Conservation (phyloP, 2,888 invertebrate genomes). For the Drosophila putrida region DNA sequence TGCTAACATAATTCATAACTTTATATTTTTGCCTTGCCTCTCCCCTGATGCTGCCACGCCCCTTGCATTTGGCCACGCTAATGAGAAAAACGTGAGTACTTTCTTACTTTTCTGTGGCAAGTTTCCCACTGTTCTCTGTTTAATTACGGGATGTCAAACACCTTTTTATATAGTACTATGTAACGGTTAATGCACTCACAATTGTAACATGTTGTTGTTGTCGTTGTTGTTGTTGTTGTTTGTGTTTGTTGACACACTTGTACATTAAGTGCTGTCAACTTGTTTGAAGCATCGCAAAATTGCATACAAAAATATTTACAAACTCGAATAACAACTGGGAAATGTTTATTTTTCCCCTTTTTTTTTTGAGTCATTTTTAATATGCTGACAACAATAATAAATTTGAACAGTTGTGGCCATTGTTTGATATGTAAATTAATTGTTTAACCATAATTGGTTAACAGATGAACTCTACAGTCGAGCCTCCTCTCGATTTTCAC, state of each 20-base stretch:
- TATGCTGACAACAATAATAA: conserved; percentile 32
- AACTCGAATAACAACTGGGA: conserved; percentile 32
- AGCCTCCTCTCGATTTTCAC: conserved; percentile 1
- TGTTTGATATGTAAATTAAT: conserved; percentile 49
- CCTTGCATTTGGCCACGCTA: conserved; percentile 41
- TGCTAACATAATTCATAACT: conserved; percentile 25
- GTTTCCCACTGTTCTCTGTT: conserved; percentile 40
- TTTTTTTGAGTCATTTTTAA: conserved; percentile 25
- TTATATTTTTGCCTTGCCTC: conserved; percentile 24
- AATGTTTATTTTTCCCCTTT: conserved; percentile 1
- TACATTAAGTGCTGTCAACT: conserved; percentile 61
- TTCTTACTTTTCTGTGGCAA: conserved; percentile 40
- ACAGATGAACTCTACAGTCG: conserved; percentile 2
- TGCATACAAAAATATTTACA: conserved; percentile 32
- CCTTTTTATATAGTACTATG: conserved; percentile 6
- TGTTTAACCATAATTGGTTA: conserved; percentile 44
- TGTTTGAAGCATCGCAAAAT: conserved; percentile 34
- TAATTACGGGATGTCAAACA: conserved; percentile 59
- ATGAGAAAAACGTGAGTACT: conserved; percentile 65
- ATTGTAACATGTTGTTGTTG: conserved; percentile 41
- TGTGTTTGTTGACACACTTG: conserved; percentile 59
- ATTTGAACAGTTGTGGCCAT: conserved; percentile 28
- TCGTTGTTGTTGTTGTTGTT: conserved; percentile 14
- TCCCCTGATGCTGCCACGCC: too few species aligned
- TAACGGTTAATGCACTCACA: conserved; percentile 68